Conservation (phyloP, 2,797 vertebrate species). For the Delichon dasypus region DNA sequence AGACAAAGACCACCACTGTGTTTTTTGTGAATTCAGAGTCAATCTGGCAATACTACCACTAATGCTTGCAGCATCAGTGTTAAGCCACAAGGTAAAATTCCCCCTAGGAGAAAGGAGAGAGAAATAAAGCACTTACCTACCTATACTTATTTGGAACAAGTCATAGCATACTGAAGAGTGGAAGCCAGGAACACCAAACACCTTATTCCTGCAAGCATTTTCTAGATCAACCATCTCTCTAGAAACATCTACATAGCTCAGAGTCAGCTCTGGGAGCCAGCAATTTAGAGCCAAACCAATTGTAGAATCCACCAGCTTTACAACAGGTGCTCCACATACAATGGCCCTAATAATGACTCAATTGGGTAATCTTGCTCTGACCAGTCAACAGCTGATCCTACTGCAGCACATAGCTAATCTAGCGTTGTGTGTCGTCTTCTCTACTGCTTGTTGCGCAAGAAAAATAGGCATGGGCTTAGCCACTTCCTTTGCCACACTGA, state of each 20-base stretch:
- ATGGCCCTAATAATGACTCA: background rate
- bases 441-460: background rate
- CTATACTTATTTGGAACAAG: background rate
- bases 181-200: background rate
- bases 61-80: rapidly evolving
- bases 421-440: background rate
- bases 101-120: background rate
- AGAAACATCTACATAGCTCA: background rate
- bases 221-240: background rate
- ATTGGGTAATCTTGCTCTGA: background rate
- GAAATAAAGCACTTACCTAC: background rate
- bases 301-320: background rate
- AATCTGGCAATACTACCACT: background rate
- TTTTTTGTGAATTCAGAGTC: background rate
- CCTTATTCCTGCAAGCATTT: background rate
- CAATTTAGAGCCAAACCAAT: background rate
- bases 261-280: background rate
- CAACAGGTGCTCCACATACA: background rate
- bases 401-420: background rate
- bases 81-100: background rate
- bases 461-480: background rate
- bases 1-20: background rate
- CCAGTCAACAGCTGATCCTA: background rate
- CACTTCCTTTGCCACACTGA: background rate
- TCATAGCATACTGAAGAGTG: background rate